Evolutionary conservation across 2,888 invertebrate genomes (phyloP), one percentile per base, ranked within the genome.

Genomic region (Zaprionus obscuricornis): DNA sequence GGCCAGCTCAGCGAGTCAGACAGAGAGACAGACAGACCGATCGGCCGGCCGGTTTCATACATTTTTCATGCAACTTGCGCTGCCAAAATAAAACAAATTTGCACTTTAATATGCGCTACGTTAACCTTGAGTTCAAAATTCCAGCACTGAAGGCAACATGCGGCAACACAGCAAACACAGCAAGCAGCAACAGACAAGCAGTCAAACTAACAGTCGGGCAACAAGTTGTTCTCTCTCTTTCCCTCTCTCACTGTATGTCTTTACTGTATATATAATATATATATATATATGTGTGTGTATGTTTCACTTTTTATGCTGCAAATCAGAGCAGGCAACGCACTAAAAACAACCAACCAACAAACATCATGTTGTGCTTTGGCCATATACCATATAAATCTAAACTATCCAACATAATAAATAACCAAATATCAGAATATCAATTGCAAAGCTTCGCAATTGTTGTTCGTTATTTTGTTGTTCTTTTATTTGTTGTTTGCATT

Each of bases 11-110:
- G n/a, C n/a, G n/a, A n/a, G n/a, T n/a, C n/a, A n/a, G n/a, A n/a
- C n/a, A n/a, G n/a, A n/a, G n/a, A n/a, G n/a, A n/a, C n/a, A n/a
- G n/a, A n/a, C n/a, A n/a, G n/a, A n/a, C 5, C 33, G 5, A n/a
- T 8, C 20, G 18, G 29, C 13, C 40, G 46, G 43, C 63, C 37
- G 55, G 45, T 42, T 55, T 78, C 74, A 78, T 78, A 40, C 66
- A 78, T 82, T 71, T 84, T 78, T 81, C 59, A 84, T 74, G 67
- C 65, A 77, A 62, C 65, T 66, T 62, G 58, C 49, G 56, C 43
- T 43, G 58, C 51, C 59, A 66, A n/a, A 81, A 84, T 84, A 81
- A 84, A 84, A 74, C 69, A 78, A 81, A 84, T 84, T 81, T 78
- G 57, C 78, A 82, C 85, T 81, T 74, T 74, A 81, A 84, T 71